These are phyloP conservation scores for Leptocoma aspasia DNA, from an alignment of 2,113 vertebrate species.

Conservation along the genomic window DNA sequence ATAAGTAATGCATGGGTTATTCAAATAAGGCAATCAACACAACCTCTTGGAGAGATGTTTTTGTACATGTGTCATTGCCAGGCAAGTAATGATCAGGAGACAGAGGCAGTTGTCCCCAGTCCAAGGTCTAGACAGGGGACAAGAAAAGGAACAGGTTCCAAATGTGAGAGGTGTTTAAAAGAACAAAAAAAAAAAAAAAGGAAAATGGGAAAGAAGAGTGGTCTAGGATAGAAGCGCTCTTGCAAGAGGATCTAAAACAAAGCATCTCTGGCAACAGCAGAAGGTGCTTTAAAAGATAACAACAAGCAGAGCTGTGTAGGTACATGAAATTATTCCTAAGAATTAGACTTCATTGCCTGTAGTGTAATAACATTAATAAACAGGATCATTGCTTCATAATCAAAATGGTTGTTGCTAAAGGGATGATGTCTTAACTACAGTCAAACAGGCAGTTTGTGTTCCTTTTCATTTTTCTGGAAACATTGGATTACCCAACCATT, in stretches of 20 bases:
- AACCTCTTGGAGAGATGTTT: not conserved
- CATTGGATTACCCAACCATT: fast-evolving
- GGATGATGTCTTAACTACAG: not conserved
- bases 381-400: not conserved
- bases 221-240: not conserved
- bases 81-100: not conserved
- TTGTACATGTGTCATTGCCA: not conserved
- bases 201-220: not conserved
- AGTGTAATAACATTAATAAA: not conserved
- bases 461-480: not conserved
- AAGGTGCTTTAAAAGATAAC: slow-evolving; percentile 54
- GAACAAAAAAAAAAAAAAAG: not conserved
- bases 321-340: not conserved
- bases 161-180: not conserved
- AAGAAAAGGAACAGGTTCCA: not conserved
- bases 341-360: not conserved
- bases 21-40: not conserved
- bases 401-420: not conserved
- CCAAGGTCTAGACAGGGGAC: not conserved
- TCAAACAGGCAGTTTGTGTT: not conserved
- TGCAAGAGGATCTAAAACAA: not conserved
- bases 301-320: not conserved
- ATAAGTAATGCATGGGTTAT: not conserved
- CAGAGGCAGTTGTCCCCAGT: not conserved
- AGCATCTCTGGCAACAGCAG: not conserved